Conservation (phyloP, 1,140 invertebrate genomes). For the Akabosia matsudoensis region DNA sequence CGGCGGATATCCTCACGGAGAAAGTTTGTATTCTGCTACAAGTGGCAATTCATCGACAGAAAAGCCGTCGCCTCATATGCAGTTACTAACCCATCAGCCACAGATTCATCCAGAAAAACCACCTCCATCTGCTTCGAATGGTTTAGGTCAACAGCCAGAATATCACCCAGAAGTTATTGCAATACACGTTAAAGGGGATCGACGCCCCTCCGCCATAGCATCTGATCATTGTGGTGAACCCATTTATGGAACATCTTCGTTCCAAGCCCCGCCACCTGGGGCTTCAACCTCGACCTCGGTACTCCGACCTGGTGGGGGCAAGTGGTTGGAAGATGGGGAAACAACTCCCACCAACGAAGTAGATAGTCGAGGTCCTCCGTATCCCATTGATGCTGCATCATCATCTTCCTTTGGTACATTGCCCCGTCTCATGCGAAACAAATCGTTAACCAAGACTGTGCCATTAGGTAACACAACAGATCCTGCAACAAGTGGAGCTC, state of each 20-base stretch:
- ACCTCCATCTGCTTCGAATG: not conserved
- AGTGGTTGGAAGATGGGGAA: constrained; percentile 39
- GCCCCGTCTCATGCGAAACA: constrained; percentile 42
- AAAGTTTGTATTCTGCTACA: not conserved
- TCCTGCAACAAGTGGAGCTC: not conserved
- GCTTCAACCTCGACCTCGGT: not conserved
- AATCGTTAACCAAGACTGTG: constrained; percentile 38
- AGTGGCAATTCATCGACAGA: not conserved
- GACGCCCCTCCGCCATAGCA: not conserved
- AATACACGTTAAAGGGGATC: constrained; percentile 53
- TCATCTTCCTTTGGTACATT: constrained; percentile 25
- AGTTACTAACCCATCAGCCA: constrained; percentile 42
- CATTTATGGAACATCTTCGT: constrained; percentile 49
- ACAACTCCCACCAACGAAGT: constrained; percentile 43
- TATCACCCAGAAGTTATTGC: constrained; percentile 54
- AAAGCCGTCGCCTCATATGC: constrained; percentile 22
- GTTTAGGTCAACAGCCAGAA: constrained; percentile 32
- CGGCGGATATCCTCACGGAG: not conserved
- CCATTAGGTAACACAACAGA: not conserved
- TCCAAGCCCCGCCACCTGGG: constrained; percentile 38
- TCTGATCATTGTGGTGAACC: constrained; percentile 44
- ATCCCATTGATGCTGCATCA: not conserved
- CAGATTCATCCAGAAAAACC: constrained; percentile 36
- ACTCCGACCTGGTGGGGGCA: not conserved
- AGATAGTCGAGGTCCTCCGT: not conserved